These are phyloP conservation scores for Prorops nasuta DNA, from an alignment of 1,140 invertebrate genomes.

Conservation along the genomic window DNA sequence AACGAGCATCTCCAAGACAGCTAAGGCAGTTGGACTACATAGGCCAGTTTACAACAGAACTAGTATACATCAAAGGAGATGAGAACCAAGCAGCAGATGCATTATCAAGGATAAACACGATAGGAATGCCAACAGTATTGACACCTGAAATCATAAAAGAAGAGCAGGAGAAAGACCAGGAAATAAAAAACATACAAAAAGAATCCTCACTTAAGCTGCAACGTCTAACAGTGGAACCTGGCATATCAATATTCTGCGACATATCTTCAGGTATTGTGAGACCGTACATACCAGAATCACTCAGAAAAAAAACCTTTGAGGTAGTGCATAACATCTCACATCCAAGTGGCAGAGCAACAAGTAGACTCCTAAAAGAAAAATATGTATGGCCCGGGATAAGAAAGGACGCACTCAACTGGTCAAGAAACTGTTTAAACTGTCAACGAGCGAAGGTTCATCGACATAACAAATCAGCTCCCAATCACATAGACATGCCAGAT, in stretches of 20 bases:
- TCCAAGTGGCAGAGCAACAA: conserved; percentile 14
- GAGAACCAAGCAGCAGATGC: no score
- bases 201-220: conserved; percentile 7
- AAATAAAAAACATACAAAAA: conserved; percentile 1
- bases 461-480: background rate
- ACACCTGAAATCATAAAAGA: conserved; percentile 10
- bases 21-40: conserved; percentile 1
- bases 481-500: background rate
- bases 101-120: conserved; percentile 1
- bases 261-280: conserved; percentile 10
- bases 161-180: conserved; percentile 15
- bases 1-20: background rate
- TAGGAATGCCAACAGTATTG: conserved; percentile 2
- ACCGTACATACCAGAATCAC: conserved; percentile 20
- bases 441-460: background rate
- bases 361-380: background rate
- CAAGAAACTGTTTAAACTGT: background rate
- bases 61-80: conserved; percentile 19
- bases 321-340: conserved; percentile 21
- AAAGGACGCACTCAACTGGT: background rate
- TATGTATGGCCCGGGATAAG: conserved; percentile 2
- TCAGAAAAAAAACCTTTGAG: conserved; percentile 12
- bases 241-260: conserved; percentile 5
- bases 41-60: conserved; percentile 20
- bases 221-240: conserved; percentile 1